Conservation (phyloP, 1,140 invertebrate genomes). For the Ctenoplectra terminalis region DNA sequence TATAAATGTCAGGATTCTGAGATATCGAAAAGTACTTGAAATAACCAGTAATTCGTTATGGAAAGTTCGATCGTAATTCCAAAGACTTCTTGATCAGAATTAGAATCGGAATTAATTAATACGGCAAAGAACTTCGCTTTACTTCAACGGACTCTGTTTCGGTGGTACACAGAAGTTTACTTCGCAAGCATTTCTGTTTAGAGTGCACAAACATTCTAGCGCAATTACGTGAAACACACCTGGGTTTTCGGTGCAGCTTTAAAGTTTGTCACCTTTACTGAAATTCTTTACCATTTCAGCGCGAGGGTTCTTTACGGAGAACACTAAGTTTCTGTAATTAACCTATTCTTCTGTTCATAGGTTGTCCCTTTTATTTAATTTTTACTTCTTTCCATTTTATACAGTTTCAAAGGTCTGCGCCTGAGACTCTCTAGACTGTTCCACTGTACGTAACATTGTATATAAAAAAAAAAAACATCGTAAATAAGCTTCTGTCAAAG, state of each 20-base stretch:
- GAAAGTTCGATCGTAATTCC: too few relatives aligned
- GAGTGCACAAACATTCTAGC: neutral
- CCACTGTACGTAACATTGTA: too few relatives aligned
- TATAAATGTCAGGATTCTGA: too few relatives aligned
- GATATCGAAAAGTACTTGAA: too few relatives aligned
- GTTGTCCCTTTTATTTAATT: neutral
- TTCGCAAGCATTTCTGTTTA: neutral
- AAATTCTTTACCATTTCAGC: neutral
- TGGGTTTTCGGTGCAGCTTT: neutral
- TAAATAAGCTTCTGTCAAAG: too few relatives aligned
- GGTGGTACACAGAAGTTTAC: neutral
- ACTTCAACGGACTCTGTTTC: neutral
- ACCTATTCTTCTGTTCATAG: neutral
- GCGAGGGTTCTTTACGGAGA: neutral
- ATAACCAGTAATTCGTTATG: too few relatives aligned
- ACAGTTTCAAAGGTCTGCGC: too few relatives aligned
- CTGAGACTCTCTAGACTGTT: too few relatives aligned
- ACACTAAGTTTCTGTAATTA: neutral
- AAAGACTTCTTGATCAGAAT: neutral
- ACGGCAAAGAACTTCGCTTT: neutral
- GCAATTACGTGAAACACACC: neutral
- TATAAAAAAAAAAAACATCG: too few relatives aligned
- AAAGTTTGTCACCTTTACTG: neutral
- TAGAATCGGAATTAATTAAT: neutral
- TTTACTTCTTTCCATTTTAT: too few relatives aligned